Conservation (phyloP, 2,113 vertebrate genomes). For the Salvelinus alpinus region DNA sequence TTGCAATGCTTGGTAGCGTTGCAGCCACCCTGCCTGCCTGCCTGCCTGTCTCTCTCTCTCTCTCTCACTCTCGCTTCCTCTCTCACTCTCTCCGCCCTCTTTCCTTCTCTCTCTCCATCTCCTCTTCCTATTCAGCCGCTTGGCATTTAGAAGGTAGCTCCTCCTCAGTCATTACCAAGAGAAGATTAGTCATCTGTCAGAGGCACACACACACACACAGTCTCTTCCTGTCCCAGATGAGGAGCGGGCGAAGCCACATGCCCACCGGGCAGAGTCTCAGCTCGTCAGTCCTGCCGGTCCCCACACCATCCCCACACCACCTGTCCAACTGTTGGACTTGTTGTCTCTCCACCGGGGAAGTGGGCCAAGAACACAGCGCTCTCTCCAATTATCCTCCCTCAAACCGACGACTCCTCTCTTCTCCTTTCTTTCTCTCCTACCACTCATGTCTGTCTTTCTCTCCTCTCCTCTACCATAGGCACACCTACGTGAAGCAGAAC, state of each 20-base stretch:
- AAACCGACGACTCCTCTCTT: not conserved
- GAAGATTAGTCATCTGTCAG: constrained; percentile 67
- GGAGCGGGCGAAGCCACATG: constrained; percentile 65
- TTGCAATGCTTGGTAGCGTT: too few species aligned
- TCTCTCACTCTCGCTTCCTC: not conserved
- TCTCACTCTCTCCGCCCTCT: not conserved
- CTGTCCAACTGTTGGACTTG: constrained; percentile 69
- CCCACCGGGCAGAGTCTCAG: constrained; percentile 62
- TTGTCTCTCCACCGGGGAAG: constrained; percentile 55
- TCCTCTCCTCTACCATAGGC: not conserved
- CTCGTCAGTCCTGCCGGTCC: constrained; percentile 37
- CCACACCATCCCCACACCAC: constrained; percentile 72
- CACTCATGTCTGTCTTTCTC: constrained; percentile 10
- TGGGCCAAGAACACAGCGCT: constrained; percentile 68
- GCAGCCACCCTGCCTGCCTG: too few species aligned
- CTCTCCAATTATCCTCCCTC: constrained; percentile 52
- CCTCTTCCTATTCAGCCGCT: constrained; percentile 46
- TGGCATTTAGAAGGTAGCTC: constrained; percentile 56
- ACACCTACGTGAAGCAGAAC: too few species aligned
- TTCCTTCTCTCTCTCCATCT: constrained; percentile 8
- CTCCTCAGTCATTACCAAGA: constrained; percentile 63
- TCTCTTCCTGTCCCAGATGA: constrained; percentile 51
- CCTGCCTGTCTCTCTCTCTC: not conserved
- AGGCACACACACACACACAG: not conserved
- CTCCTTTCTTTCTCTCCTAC: constrained; percentile 16